phyloP scores from a whole-genome alignment of 2,888 invertebrate species.

The Nipponacmea schrenckii region DNA sequence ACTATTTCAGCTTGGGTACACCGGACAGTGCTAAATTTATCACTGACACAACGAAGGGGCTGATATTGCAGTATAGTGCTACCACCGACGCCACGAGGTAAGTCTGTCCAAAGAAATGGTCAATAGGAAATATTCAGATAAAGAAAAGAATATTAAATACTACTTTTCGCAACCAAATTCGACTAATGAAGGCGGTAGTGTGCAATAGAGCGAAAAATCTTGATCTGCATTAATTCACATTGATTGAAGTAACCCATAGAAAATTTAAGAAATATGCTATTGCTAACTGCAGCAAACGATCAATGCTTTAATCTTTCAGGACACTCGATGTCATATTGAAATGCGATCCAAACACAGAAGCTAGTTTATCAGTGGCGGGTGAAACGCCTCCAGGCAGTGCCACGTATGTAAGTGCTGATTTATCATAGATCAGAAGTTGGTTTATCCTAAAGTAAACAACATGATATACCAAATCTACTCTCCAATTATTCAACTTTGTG shows the following conservation, averaged over 20 bases:
- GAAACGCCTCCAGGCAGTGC: constrained; percentile 11
- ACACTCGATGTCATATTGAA: constrained; percentile 6
- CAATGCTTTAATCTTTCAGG: neutral
- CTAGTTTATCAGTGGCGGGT: neutral
- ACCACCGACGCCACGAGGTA: constrained; percentile 1
- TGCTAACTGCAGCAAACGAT: too few relatives aligned
- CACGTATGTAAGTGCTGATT: constrained; percentile 11
- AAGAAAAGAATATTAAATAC: too few relatives aligned
- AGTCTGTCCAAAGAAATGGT: neutral
- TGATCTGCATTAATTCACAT: too few relatives aligned
- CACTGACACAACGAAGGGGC: neutral
- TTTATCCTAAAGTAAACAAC: neutral
- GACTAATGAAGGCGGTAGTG: too few relatives aligned
- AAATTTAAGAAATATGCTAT: too few relatives aligned
- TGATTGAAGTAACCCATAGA: too few relatives aligned
- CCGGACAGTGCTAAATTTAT: constrained; percentile 11
- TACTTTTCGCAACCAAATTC: too few relatives aligned
- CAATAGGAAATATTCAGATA: too few relatives aligned
- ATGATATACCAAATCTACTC: neutral
- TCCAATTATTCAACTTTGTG: too few relatives aligned
- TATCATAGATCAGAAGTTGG: neutral
- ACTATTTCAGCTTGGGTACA: constrained; percentile 11
- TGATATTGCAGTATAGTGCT: constrained; percentile 8
- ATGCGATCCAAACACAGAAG: constrained; percentile 9
- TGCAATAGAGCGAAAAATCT: too few relatives aligned